phyloP scores from a whole-genome alignment of 1,140 invertebrate species.

The Leptopilina boulardi region DNA sequence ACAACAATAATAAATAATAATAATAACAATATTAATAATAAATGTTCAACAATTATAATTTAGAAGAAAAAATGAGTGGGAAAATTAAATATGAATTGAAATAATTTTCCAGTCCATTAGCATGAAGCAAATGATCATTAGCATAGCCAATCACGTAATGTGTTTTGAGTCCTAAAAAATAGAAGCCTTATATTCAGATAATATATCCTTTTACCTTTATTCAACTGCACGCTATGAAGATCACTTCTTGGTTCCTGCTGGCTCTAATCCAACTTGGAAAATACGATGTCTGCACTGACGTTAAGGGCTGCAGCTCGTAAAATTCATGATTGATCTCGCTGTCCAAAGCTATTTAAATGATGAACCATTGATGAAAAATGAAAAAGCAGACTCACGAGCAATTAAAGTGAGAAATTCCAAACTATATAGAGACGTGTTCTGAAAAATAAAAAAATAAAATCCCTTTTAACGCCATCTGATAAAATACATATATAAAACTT shows the following conservation, averaged over 20 bases:
- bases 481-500: background rate
- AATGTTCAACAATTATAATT: too few species aligned
- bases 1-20: too few species aligned
- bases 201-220: conserved; percentile 24
- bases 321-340: conserved; percentile 34
- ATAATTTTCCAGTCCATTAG: background rate
- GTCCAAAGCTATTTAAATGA: conserved; percentile 36
- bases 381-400: background rate
- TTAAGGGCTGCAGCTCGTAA: conserved; percentile 46
- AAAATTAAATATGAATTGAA: background rate
- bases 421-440: background rate
- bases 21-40: too few species aligned
- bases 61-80: too few species aligned
- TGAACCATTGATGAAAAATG: conserved; percentile 15
- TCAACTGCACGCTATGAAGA: conserved; percentile 37
- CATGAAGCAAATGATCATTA: background rate
- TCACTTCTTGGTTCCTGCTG: conserved; percentile 41
- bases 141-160: conserved; percentile 9
- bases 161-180: conserved; percentile 20
- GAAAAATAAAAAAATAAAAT: background rate
- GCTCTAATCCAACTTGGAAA: conserved; percentile 47
- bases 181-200: background rate
- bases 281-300: conserved; percentile 57
- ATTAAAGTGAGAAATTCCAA: background rate
- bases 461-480: background rate